phyloP scores from a whole-genome alignment of 2,797 vertebrate genomes.

The Etheostoma perlongum region DNA sequence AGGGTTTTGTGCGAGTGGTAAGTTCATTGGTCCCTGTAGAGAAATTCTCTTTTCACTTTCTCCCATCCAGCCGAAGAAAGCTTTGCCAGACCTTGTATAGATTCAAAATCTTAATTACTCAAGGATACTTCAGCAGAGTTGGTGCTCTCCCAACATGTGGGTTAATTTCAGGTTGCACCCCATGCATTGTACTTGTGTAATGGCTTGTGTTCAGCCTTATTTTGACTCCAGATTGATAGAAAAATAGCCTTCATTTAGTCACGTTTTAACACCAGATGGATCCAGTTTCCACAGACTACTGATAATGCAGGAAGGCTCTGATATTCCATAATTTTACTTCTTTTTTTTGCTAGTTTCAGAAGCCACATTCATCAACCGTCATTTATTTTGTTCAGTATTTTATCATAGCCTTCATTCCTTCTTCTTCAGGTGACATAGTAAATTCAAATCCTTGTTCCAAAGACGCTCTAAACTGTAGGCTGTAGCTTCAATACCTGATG shows the following conservation, averaged over 20 bases:
- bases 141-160: background rate
- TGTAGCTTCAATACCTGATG: constrained; percentile 17
- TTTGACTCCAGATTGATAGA: background rate
- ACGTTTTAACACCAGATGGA: background rate
- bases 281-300: background rate
- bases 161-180: constrained; percentile 24
- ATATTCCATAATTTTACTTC: background rate
- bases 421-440: constrained; percentile 29
- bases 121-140: constrained; percentile 11
- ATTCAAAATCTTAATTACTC: constrained; percentile 36
- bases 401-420: constrained; percentile 17
- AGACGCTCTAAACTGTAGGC: constrained; percentile 10
- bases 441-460: constrained; percentile 24
- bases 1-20: constrained; percentile 14
- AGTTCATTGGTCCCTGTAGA: constrained; percentile 22
- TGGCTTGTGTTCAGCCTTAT: background rate
- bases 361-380: background rate
- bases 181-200: background rate
- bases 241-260: background rate
- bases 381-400: constrained; percentile 21
- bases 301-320: background rate
- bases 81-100: constrained; percentile 13
- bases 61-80: background rate
- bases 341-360: constrained; percentile 12
- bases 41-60: constrained; percentile 14